Conservation (phyloP, 1,140 invertebrate genomes). For the Nephotettix cincticeps region DNA sequence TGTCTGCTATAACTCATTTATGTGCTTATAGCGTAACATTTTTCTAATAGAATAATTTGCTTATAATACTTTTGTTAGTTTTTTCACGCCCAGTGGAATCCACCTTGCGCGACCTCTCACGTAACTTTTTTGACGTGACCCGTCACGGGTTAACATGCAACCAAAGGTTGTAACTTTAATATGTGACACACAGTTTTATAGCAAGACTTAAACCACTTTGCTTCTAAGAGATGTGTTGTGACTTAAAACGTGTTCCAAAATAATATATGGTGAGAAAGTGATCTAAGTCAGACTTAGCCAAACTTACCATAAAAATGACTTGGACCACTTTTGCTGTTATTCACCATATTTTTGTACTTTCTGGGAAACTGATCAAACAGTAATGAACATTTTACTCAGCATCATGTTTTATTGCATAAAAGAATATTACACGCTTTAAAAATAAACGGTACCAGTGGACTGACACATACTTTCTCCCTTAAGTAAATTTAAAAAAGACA, state of each 20-base stretch:
- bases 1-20: too few species aligned
- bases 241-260: background rate
- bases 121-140: too few species aligned
- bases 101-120: too few species aligned
- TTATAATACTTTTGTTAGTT: too few species aligned
- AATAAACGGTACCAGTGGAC: too few species aligned
- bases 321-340: constrained; percentile 6
- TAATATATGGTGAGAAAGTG: background rate
- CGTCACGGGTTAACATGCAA: constrained; percentile 12
- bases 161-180: background rate
- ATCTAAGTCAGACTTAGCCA: constrained; percentile 2
- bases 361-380: background rate
- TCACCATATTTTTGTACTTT: background rate
- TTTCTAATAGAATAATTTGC: too few species aligned
- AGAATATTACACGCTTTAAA: background rate
- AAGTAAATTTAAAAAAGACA: too few species aligned
- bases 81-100: too few species aligned
- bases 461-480: too few species aligned
- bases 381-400: background rate
- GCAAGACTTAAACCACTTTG: background rate
- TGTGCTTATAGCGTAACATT: too few species aligned
- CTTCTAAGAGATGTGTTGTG: background rate
- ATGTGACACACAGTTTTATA: constrained; percentile 3
- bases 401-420: background rate
- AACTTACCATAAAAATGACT: background rate